A percentile compares a stretch with the other conserved stretches of the same genome.
phyloP scores from a whole-genome alignment of 2,888 invertebrate species.

The Alcis repandata region DNA sequence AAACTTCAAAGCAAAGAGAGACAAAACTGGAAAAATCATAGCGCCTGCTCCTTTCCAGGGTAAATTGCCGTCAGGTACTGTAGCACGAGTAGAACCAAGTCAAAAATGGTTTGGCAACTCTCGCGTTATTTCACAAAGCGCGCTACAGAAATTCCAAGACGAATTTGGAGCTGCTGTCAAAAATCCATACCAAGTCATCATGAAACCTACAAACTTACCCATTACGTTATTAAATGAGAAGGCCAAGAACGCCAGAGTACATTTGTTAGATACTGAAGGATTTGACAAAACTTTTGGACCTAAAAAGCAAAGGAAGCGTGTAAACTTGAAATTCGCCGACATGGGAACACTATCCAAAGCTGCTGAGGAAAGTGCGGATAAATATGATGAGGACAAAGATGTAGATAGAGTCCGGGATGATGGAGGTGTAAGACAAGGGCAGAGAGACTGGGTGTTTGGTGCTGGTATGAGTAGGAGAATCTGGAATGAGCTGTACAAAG shows the following conservation, averaged over 20 bases:
- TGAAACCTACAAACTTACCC: conserved; percentile 98
- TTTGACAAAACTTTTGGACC: conserved; percentile 98
- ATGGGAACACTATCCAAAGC: conserved; percentile 92
- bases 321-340: conserved; percentile 91
- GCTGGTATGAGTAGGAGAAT: conserved; percentile 98
- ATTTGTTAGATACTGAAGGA: conserved; percentile 97
- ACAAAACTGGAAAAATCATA: conserved; percentile 95
- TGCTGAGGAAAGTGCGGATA: conserved; percentile 90
- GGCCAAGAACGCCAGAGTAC: conserved; percentile 95
- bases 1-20: conserved; percentile 97
- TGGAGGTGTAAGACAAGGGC: conserved; percentile 92
- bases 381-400: conserved; percentile 94
- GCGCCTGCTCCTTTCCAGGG: conserved; percentile 98
- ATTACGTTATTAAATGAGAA: conserved; percentile 97
- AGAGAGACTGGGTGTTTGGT: conserved; percentile 97
- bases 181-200: conserved; percentile 98
- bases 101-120: conserved; percentile 99
- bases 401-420: conserved; percentile 93
- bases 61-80: conserved; percentile 94
- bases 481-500: conserved; percentile 99
- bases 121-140: conserved; percentile 96
- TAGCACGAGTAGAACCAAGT: conserved; percentile 98
- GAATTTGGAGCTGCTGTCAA: conserved; percentile 97
- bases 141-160: conserved; percentile 95
- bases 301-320: conserved; percentile 96